These are phyloP conservation scores for Caenorhabditis sp. DNA, from an alignment of 2,888 invertebrate species.

Conservation along the genomic window DNA sequence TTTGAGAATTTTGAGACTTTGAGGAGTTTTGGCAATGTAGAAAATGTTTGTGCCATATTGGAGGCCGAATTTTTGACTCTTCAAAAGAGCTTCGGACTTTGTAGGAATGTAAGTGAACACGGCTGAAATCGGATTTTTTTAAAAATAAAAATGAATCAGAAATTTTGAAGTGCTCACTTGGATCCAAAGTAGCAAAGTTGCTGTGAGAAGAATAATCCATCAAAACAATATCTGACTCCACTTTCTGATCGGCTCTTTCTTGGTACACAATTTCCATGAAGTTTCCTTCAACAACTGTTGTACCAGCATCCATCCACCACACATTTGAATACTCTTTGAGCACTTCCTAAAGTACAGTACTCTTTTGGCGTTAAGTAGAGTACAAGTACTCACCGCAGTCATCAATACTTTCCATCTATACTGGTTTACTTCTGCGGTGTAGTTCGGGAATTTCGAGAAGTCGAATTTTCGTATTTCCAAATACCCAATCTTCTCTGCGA, in stretches of 20 bases:
- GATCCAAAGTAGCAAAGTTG: conserved; percentile 21
- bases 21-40: conserved; percentile 11
- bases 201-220: conserved; percentile 31
- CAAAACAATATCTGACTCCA: conserved; percentile 15
- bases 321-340: conserved; percentile 17
- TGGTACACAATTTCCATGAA: not conserved
- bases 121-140: conserved; percentile 5
- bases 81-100: conserved; percentile 8
- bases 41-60: conserved; percentile 21
- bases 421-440: too few species aligned
- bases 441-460: too few species aligned
- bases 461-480: too few species aligned
- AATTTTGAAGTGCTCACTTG: too few species aligned
- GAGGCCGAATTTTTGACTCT: conserved; percentile 6
- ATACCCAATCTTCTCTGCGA: too few species aligned
- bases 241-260: not conserved
- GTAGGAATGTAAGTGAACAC: conserved; percentile 16
- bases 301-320: conserved; percentile 39
- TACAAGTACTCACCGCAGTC: too few species aligned
- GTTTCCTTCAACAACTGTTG: conserved; percentile 5
- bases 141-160: too few species aligned
- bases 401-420: too few species aligned
- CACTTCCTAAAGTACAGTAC: too few species aligned
- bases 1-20: conserved; percentile 11
- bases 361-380: too few species aligned